Evolutionary conservation across 2,113 vertebrate genomes (phyloP), one percentile per base, ranked within the genome.

Genomic region (Anser brachyrhynchus): DNA sequence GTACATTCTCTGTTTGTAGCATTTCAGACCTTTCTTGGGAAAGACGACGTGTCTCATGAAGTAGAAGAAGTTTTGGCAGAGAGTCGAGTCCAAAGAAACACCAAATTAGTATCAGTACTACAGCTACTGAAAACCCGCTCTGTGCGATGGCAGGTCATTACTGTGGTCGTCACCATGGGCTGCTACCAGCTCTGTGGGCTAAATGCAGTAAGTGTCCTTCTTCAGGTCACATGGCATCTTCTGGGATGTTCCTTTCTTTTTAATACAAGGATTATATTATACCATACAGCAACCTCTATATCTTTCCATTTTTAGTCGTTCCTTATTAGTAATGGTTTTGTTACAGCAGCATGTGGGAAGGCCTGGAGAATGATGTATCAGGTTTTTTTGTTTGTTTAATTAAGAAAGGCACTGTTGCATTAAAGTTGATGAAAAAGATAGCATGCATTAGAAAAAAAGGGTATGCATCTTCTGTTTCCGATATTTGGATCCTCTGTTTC

Each of bases 121-220:
- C 97, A 99, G 93, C 98, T 99, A 23, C 93, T 99, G 66, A 92
- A 89, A 51, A 98, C 75, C 3, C 98, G 78, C 0, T 92, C 94
- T 1, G 98, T 98, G 33, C 98, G 98, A 69, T 99, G 99, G 98
- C 99, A 99, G 97, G 94, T 99, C 74, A 62, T 98, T 94, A 99
- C 99, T 0, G 97, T 99, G 52, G 66, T 99, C 1, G 22, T 99
- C 96, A 98, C 98, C 90, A 99, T 99, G 99, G 98, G 97, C 94
- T 99, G 98, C 95, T 99, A 99, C 97, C 99, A 99, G 97, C 99
- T 99, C 52, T 99, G 99, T 13, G 99, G 99, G 54, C 98, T 99
- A 25, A 99, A 99, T 9, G 99, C 98, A 66, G 99, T 99, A 95
- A 99, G 99, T 98, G 65, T 28, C 33, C 31, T 33, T 35, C 52